These are phyloP conservation scores for Buceros bicornis DNA, from an alignment of 2,797 vertebrate species.

Conservation along the genomic window DNA sequence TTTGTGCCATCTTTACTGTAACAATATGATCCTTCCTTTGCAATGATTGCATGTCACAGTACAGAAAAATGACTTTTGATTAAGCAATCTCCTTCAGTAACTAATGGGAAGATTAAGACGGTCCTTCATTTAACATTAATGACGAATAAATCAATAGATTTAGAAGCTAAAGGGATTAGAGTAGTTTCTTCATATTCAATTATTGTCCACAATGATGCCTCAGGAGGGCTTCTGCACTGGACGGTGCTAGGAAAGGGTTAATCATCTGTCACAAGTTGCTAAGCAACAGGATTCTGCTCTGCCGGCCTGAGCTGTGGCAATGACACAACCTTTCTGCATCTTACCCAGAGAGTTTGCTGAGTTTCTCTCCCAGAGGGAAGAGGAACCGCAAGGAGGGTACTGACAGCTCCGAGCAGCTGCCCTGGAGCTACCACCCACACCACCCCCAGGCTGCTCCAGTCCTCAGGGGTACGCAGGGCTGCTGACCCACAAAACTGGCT, in stretches of 20 bases:
- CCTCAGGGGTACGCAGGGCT: background rate
- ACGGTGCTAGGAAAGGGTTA: slow-evolving; percentile 28
- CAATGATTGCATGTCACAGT: background rate
- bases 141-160: background rate
- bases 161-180: background rate
- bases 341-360: background rate
- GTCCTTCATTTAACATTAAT: background rate
- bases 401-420: background rate
- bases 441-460: background rate
- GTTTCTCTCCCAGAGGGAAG: background rate
- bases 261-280: background rate
- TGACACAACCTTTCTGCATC: background rate
- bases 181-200: background rate
- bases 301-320: background rate
- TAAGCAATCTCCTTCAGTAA: background rate
- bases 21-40: background rate
- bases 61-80: background rate
- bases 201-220: background rate
- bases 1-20: background rate
- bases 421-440: background rate
- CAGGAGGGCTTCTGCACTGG: background rate
- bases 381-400: background rate
- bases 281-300: slow-evolving; percentile 41
- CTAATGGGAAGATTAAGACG: background rate
- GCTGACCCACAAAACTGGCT: background rate